phyloP scores from a whole-genome alignment of 64 coral and sea anemone species.

The Pachyseris speciosa region DNA sequence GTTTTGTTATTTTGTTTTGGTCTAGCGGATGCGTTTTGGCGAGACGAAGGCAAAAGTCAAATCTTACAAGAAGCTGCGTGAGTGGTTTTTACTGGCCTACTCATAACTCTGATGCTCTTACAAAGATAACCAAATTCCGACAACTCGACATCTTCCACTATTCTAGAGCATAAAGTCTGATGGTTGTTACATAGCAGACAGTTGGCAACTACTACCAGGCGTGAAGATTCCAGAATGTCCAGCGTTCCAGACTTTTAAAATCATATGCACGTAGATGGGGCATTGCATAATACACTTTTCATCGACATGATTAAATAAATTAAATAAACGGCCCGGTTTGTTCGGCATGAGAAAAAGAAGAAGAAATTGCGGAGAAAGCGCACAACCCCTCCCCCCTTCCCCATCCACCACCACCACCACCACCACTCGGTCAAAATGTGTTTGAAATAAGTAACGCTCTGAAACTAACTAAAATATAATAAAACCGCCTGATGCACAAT shows the following conservation, averaged over 20 bases:
- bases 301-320: neutral
- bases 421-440: too few species aligned
- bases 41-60: neutral
- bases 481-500: too few species aligned
- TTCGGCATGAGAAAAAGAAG: neutral
- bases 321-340: neutral
- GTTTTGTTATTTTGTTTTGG: too few species aligned
- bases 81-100: too few species aligned
- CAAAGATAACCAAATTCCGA: neutral
- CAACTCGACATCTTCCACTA: neutral
- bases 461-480: too few species aligned
- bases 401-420: too few species aligned
- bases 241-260: neutral
- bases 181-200: neutral
- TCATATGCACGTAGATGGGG: neutral
- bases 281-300: neutral
- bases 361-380: neutral
- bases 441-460: too few species aligned
- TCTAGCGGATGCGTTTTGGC: neutral
- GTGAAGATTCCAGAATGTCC: neutral
- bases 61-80: too few species aligned
- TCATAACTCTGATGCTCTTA: too few species aligned
- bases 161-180: neutral
- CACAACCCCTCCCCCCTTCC: too few species aligned
- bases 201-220: neutral